These are phyloP conservation scores for Caenorhabditis sp. DNA, from an alignment of 2,888 invertebrate genomes.

Conservation along the genomic window DNA sequence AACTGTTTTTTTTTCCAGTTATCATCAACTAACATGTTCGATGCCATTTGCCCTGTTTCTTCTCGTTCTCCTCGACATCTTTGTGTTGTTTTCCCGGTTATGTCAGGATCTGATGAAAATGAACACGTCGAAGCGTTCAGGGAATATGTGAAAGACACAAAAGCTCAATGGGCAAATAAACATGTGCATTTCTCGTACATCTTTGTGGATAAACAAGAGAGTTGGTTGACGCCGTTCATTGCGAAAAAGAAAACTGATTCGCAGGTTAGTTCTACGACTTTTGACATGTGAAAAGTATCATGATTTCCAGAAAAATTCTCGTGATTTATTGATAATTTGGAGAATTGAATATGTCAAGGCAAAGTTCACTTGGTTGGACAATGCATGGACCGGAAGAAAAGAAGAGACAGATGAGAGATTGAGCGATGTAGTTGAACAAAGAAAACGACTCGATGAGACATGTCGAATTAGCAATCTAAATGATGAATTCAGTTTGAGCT, in stretches of 20 bases:
- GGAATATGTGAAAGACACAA: slow-evolving; percentile 44
- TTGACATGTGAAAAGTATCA: not conserved
- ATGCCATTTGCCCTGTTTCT: slow-evolving; percentile 72
- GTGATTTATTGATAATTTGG: slow-evolving; percentile 65
- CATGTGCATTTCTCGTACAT: slow-evolving; percentile 55
- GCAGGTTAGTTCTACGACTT: not conserved
- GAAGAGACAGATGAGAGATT: slow-evolving; percentile 46
- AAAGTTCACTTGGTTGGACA: slow-evolving; percentile 60
- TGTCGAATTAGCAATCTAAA: slow-evolving; percentile 18
- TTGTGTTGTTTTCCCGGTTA: slow-evolving; percentile 63
- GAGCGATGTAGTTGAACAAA: slow-evolving; percentile 40
- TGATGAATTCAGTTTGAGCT: slow-evolving; percentile 59
- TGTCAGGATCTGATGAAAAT: slow-evolving; percentile 36
- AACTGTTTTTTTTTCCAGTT: slow-evolving; percentile 55
- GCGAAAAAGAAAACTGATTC: slow-evolving; percentile 41
- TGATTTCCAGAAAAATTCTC: slow-evolving; percentile 4
- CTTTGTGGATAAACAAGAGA: slow-evolving; percentile 55
- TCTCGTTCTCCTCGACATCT: slow-evolving; percentile 57
- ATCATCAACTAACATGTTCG: slow-evolving; percentile 72
- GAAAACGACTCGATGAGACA: slow-evolving; percentile 45
- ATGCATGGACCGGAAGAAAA: slow-evolving; percentile 50
- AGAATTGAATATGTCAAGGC: slow-evolving; percentile 61
- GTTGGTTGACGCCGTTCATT: slow-evolving; percentile 61
- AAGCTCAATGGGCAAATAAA: slow-evolving; percentile 20
- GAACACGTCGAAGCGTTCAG: slow-evolving; percentile 52